Conservation (phyloP, 2,797 vertebrate genomes). For the Poeciliopsis gracilis region DNA sequence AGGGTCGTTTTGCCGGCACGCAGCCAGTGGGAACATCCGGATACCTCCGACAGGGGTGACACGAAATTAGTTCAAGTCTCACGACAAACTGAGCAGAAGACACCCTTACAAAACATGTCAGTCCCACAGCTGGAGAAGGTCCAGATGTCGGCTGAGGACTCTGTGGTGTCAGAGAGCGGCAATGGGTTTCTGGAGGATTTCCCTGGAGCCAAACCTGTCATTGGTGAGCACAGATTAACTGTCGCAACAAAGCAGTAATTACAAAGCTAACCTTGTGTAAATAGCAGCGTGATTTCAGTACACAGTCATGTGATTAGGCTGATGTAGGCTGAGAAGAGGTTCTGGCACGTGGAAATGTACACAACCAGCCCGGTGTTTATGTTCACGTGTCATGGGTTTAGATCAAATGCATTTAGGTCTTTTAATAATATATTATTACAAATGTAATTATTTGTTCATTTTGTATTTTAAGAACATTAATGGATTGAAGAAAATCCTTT, state of each 20-base stretch:
- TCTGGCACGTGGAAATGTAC: neutral
- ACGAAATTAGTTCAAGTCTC: neutral
- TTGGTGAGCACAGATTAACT: constrained; percentile 61
- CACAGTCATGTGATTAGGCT: neutral
- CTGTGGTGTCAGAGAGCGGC: neutral
- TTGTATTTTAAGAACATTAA: neutral
- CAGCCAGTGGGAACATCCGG: neutral
- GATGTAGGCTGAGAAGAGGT: neutral
- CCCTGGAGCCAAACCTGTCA: constrained; percentile 46
- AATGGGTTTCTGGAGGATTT: constrained; percentile 42
- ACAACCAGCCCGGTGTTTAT: neutral
- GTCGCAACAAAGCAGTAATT: neutral
- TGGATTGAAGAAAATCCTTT: neutral
- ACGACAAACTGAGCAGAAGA: constrained; percentile 4
- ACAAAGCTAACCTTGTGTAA: neutral
- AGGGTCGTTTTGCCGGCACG: constrained; percentile 40
- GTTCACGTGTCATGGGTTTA: neutral
- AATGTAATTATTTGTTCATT: neutral
- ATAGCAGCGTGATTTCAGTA: neutral
- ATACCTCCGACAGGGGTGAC: neutral
- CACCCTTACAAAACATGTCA: neutral
- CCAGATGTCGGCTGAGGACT: neutral
- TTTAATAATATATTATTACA: neutral
- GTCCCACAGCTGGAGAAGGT: neutral
- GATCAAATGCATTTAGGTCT: neutral